Conservation (phyloP, 2,113 vertebrate genomes). For the Spea multiplicata region DNA sequence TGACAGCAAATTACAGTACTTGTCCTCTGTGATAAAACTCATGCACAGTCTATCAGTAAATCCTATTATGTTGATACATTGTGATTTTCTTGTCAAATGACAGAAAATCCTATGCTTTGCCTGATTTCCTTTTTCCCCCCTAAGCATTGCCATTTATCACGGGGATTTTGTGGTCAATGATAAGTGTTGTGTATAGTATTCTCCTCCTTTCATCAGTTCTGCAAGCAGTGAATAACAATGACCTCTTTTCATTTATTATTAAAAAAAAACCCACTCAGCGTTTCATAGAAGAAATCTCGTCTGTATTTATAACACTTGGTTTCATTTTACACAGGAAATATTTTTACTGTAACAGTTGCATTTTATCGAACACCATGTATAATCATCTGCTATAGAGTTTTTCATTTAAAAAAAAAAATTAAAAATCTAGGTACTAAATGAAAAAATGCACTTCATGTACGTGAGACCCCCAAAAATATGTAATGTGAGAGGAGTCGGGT, state of each 20-base stretch:
- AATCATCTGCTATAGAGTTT: too few species aligned
- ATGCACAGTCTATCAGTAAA: conserved; percentile 20
- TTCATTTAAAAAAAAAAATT: too few species aligned
- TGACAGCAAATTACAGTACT: background rate
- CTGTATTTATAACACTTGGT: too few species aligned
- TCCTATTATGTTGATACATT: conserved; percentile 15
- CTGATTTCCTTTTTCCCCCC: background rate
- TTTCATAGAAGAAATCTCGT: too few species aligned
- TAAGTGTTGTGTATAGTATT: conserved; percentile 10
- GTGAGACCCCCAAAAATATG: too few species aligned
- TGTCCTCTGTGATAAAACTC: background rate
- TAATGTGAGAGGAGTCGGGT: too few species aligned
- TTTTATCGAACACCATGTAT: too few species aligned
- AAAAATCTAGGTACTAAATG: too few species aligned
- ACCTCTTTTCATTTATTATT: conserved; percentile 1
- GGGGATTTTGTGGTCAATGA: background rate
- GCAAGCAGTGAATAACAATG: background rate
- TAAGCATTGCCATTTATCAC: conserved; percentile 5
- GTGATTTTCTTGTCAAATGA: conserved; percentile 11
- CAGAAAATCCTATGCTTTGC: background rate
- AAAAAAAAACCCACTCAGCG: background rate
- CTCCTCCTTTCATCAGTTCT: background rate
- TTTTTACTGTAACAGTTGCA: too few species aligned
- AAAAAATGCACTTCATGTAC: too few species aligned
- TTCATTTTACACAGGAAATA: too few species aligned